Percentiles rank a stretch among this genome's conserved stretches.
Conservation (phyloP, 2,113 vertebrate genomes). For the Sakesphorus luctuosus region DNA sequence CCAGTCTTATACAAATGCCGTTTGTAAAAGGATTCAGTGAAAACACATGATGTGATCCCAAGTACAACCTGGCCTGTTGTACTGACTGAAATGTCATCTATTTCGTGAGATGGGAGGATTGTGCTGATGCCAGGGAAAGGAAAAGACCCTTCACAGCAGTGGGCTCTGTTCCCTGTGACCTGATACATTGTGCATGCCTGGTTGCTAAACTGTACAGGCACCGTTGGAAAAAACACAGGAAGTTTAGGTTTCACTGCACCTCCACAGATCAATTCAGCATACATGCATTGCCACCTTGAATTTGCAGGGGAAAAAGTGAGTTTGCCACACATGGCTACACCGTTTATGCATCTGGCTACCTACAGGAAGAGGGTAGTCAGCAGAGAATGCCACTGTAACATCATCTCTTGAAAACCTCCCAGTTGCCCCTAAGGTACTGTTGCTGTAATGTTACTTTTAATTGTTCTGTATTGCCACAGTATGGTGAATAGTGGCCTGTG, state of each 20-base stretch:
- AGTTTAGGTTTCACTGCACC: not conserved
- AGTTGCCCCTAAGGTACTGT: not conserved
- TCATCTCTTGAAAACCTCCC: not conserved
- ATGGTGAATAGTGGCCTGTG: not conserved
- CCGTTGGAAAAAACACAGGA: not conserved
- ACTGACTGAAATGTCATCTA: not conserved
- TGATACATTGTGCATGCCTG: not conserved
- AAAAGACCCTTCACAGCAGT: not conserved
- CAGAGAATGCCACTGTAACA: not conserved
- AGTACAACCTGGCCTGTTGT: not conserved
- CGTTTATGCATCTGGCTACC: not conserved
- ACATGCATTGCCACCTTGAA: not conserved
- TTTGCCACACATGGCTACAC: not conserved
- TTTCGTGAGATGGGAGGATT: not conserved
- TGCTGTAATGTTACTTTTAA: not conserved
- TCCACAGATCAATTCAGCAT: not conserved
- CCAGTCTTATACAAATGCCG: not conserved
- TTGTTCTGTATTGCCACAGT: not conserved
- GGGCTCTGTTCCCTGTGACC: not conserved
- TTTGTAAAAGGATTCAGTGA: slow-evolving; percentile 22
- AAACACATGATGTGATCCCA: not conserved
- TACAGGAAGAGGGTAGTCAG: not conserved
- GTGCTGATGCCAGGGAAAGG: not conserved
- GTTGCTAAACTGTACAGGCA: not conserved
- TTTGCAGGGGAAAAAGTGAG: not conserved